These are phyloP conservation scores for Aplysina aerophoba DNA, from an alignment of 37 sponge, comb jelly and placozoan genomes.

Conservation along the genomic window DNA sequence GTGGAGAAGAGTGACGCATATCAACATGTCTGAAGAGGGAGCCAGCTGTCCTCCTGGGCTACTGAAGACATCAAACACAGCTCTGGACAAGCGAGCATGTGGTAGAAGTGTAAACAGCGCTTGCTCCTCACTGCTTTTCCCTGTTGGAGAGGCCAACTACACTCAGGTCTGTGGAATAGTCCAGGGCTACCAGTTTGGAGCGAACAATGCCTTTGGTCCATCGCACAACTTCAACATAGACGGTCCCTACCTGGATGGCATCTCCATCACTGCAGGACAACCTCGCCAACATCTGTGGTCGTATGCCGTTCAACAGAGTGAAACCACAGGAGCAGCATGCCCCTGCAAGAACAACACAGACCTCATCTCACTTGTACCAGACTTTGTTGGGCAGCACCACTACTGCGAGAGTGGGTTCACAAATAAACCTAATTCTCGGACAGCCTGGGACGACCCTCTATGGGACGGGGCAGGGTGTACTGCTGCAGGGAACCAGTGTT, in stretches of 20 bases:
- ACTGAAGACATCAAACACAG: background rate
- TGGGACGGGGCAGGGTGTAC: slow-evolving; percentile 35
- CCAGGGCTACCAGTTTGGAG: slow-evolving; percentile 9
- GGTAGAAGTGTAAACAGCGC: background rate
- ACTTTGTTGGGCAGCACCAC: slow-evolving; percentile 22
- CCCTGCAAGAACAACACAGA: background rate
- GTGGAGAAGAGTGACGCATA: slow-evolving; percentile 21
- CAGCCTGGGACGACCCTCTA: slow-evolving; percentile 21
- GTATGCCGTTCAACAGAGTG: background rate
- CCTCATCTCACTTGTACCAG: background rate
- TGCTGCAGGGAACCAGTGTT: slow-evolving; percentile 26
- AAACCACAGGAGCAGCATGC: background rate
- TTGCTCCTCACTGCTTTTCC: background rate
- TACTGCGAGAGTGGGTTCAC: slow-evolving; percentile 12
- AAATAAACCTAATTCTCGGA: background rate
- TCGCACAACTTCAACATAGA: background rate
- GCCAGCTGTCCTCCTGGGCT: slow-evolving; percentile 22
- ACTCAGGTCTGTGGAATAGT: slow-evolving; percentile 26
- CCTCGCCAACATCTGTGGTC: slow-evolving; percentile 31
- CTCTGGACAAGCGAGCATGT: slow-evolving; percentile 23
- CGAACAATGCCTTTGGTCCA: slow-evolving; percentile 28
- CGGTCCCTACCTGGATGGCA: slow-evolving; percentile 28
- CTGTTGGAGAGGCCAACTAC: background rate
- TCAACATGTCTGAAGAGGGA: slow-evolving; percentile 30
- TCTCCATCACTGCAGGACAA: slow-evolving; percentile 25